Evolutionary conservation across 2,113 vertebrate species (phyloP).

Genomic region (Talpa occidentalis): DNA sequence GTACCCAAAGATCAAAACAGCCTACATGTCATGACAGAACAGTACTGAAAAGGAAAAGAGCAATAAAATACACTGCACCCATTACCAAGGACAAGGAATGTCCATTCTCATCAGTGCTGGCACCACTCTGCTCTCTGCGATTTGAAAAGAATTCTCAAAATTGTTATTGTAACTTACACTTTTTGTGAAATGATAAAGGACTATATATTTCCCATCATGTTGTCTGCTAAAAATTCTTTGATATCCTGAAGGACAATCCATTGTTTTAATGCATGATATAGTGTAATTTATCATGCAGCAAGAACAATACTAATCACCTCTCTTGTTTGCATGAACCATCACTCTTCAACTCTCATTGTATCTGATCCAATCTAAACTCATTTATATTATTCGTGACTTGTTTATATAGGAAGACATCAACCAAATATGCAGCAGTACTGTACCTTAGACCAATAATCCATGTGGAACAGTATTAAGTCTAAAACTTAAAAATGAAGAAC

Average conservation of each 20-base stretch:
- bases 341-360: slow-evolving; percentile 87
- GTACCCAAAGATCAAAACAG: slow-evolving; percentile 65
- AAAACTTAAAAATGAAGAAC: slow-evolving; percentile 28
- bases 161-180: slow-evolving; percentile 56
- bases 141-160: slow-evolving; percentile 62
- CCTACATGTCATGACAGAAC: not conserved
- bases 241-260: slow-evolving; percentile 88
- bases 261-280: slow-evolving; percentile 84
- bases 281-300: slow-evolving; percentile 90
- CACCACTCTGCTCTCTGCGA: slow-evolving; percentile 4
- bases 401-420: slow-evolving; percentile 83
- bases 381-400: slow-evolving; percentile 92
- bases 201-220: slow-evolving; percentile 77
- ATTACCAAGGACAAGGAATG: not conserved
- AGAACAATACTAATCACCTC: slow-evolving; percentile 90
- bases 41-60: slow-evolving; percentile 30
- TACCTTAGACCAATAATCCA: slow-evolving; percentile 45
- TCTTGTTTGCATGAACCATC: slow-evolving; percentile 86
- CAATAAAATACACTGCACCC: slow-evolving; percentile 27
- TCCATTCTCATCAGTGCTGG: not conserved
- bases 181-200: slow-evolving; percentile 77
- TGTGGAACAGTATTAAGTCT: not conserved
- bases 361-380: slow-evolving; percentile 90
- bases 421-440: slow-evolving; percentile 3
- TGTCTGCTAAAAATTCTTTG: slow-evolving; percentile 84